Percentiles rank a stretch among this genome's conserved stretches.
These are phyloP conservation scores for Polia nebulosa DNA, from an alignment of 2,888 invertebrate species.

Conservation along the genomic window DNA sequence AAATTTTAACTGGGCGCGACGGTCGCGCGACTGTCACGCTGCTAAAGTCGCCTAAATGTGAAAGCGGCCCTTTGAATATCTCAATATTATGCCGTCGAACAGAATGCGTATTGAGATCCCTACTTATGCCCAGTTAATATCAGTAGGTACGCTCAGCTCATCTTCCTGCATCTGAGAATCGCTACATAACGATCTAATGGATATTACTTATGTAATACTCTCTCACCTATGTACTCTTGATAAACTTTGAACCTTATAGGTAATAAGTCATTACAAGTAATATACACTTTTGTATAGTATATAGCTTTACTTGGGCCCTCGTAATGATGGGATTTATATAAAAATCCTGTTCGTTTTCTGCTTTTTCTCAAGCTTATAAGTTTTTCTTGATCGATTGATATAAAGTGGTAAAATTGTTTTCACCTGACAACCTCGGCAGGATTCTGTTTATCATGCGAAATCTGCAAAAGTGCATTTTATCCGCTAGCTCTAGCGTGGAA, in stretches of 20 bases:
- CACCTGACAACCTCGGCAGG: no score
- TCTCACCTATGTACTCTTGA: slow-evolving; percentile 21
- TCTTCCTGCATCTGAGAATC: slow-evolving; percentile 34
- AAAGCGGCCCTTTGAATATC: not conserved
- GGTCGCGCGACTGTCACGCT: no score
- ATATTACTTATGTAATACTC: slow-evolving; percentile 31
- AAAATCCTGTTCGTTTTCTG: no score
- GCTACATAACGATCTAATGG: slow-evolving; percentile 13
- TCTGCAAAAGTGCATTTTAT: no score
- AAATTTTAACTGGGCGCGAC: no score
- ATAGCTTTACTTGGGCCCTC: not conserved
- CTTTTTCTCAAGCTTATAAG: no score
- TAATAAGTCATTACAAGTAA: slow-evolving; percentile 4
- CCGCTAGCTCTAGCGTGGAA: no score
- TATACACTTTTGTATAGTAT: not conserved
- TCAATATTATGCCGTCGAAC: not conserved
- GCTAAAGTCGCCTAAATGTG: no score
- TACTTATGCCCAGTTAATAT: not conserved
- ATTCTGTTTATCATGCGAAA: no score
- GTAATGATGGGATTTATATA: no score
- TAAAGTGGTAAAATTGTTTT: no score
- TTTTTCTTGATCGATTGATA: no score
- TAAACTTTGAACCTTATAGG: slow-evolving; percentile 35
- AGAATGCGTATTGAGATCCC: not conserved
- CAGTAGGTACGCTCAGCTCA: not conserved